These are phyloP conservation scores for Heliconius ismenius DNA, from an alignment of 2,888 invertebrate species.

Conservation along the genomic window DNA sequence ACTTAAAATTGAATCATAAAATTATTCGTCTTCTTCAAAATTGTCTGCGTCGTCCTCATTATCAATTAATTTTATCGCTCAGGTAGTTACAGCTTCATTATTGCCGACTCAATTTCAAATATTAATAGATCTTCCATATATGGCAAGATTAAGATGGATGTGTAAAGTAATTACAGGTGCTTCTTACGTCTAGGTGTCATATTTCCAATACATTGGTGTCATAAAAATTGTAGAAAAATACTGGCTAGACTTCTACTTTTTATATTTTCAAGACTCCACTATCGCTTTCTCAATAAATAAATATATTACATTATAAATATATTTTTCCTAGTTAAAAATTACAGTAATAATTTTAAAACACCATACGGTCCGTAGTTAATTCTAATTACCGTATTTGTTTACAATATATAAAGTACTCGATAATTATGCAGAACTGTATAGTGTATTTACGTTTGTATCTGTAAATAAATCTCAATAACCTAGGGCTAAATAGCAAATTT, in stretches of 20 bases:
- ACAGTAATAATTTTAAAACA: neutral
- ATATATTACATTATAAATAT: neutral
- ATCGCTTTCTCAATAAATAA: neutral
- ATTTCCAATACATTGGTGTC: neutral
- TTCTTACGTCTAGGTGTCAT: constrained; percentile 7
- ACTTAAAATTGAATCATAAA: constrained; percentile 36
- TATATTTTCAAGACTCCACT: neutral
- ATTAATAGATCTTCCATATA: constrained; percentile 25
- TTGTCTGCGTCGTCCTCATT: constrained; percentile 41
- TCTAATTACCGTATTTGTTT: constrained; percentile 11
- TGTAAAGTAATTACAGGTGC: constrained; percentile 21
- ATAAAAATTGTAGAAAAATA: neutral
- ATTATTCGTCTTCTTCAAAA: constrained; percentile 43
- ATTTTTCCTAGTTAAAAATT: neutral
- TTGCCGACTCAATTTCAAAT: constrained; percentile 38
- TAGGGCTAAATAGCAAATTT: constrained; percentile 29
- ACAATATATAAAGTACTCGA: constrained; percentile 23
- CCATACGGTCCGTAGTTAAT: neutral
- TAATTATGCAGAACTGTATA: constrained; percentile 25
- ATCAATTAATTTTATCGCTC: constrained; percentile 44
- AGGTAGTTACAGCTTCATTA: constrained; percentile 40
- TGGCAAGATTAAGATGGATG: constrained; percentile 28
- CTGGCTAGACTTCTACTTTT: too few relatives aligned
- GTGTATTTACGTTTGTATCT: constrained; percentile 21
- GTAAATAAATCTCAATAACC: constrained; percentile 33